Evolutionary conservation across 2,797 vertebrate species (phyloP).

Genomic region (Clarias fuscus): DNA sequence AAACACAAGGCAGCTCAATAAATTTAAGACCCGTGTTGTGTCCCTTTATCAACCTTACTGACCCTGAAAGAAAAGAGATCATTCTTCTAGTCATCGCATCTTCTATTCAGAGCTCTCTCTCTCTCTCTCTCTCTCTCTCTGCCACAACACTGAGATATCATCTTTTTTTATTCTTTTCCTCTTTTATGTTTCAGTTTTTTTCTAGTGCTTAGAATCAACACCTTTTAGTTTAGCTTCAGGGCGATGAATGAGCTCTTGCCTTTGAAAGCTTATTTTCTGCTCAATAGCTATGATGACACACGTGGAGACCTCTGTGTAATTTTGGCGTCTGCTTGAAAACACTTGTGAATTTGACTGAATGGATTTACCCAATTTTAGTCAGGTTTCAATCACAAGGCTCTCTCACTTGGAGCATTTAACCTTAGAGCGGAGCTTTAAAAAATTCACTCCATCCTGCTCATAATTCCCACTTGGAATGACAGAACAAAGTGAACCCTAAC

Average conservation of each 20-base stretch:
- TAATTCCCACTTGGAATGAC: not conserved
- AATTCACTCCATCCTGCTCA: not conserved
- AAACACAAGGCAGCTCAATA: conserved; percentile 15
- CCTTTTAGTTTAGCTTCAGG: not conserved
- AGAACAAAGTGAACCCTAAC: too few relatives aligned
- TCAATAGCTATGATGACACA: too few relatives aligned
- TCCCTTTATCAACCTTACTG: conserved; percentile 19
- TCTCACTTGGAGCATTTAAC: not conserved
- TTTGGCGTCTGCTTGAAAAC: not conserved
- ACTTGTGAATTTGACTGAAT: not conserved
- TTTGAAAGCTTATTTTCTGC: not conserved
- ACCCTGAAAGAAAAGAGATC: not conserved
- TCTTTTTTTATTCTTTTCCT: not conserved
- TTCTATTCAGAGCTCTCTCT: not conserved
- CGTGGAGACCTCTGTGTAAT: not conserved
- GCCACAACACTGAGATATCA: not conserved
- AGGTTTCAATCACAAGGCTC: not conserved
- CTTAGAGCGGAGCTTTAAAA: not conserved
- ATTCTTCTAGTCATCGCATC: not conserved
- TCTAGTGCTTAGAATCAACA: not conserved
- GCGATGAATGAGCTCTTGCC: not conserved
- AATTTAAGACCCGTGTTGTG: conserved; percentile 23
- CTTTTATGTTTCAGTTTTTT: not conserved
- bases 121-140: not conserved
- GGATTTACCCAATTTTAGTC: not conserved